These are phyloP conservation scores for Hyposoter dolosus DNA, from an alignment of 2,888 invertebrate species.

Conservation along the genomic window DNA sequence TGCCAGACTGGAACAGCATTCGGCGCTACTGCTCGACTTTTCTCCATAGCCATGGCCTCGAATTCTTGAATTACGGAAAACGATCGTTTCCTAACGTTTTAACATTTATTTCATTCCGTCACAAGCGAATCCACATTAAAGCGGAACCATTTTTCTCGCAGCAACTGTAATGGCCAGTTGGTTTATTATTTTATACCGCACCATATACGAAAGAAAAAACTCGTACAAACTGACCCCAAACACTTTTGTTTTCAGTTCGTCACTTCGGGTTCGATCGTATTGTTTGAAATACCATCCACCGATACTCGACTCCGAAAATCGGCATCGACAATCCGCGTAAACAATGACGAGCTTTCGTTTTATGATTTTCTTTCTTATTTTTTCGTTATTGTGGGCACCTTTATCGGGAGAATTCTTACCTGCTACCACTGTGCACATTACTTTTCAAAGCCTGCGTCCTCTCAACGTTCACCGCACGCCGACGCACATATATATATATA, in stretches of 20 bases:
- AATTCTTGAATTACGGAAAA: slow-evolving; percentile 80
- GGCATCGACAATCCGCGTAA: not conserved
- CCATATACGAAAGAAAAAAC: not conserved
- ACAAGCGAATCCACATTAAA: not conserved
- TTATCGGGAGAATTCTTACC: not conserved
- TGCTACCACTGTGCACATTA: slow-evolving; percentile 7
- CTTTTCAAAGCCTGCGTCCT: slow-evolving; percentile 5
- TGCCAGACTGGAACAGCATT: slow-evolving; percentile 70
- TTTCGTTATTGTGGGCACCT: not conserved
- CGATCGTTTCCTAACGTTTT: slow-evolving; percentile 73
- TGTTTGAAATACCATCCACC: not conserved
- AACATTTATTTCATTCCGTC: slow-evolving; percentile 34
- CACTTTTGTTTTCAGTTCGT: not conserved
- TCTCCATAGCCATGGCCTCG: slow-evolving; percentile 43
- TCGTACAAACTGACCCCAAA: not conserved
- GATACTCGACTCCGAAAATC: not conserved
- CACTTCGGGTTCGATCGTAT: not conserved
- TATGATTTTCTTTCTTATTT: not conserved
- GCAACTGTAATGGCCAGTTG: not conserved
- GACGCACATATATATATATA: slow-evolving; percentile 25
- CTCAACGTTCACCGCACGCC: slow-evolving; percentile 10
- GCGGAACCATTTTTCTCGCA: not conserved
- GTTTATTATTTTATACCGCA: not conserved
- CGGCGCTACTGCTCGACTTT: slow-evolving; percentile 58
- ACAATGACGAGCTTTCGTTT: not conserved